Evolutionary conservation across 2,797 vertebrate genomes (phyloP).

Genomic region (Enteromius radiatus): DNA sequence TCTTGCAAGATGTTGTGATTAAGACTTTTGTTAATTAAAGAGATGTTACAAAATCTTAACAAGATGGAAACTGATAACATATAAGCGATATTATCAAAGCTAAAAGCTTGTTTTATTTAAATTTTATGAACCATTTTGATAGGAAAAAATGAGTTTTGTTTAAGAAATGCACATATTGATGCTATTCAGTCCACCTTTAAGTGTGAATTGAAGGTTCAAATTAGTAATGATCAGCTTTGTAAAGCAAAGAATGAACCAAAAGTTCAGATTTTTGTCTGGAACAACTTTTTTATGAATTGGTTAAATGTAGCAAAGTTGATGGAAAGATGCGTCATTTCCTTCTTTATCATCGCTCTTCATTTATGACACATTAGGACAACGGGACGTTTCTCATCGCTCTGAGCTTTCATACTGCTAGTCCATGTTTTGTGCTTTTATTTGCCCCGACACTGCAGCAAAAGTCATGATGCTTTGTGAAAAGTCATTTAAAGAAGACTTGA

Average conservation of each 20-base stretch:
- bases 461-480: background rate
- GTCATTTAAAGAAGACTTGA: slow-evolving; percentile 4
- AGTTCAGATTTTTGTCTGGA: background rate
- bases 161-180: background rate
- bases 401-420: slow-evolving; percentile 53
- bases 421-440: slow-evolving; percentile 43
- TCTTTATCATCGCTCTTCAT: slow-evolving; percentile 80
- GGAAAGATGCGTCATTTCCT: slow-evolving; percentile 71
- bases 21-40: slow-evolving; percentile 10
- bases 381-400: slow-evolving; percentile 54
- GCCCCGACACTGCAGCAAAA: slow-evolving; percentile 11
- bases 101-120: background rate
- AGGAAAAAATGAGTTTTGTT: background rate
- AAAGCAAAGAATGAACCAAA: background rate
- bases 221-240: background rate
- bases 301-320: background rate
- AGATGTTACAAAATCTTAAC: background rate
- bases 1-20: background rate
- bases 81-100: background rate
- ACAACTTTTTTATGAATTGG: background rate
- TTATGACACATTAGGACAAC: slow-evolving; percentile 74
- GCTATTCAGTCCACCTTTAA: background rate
- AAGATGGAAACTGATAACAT: background rate
- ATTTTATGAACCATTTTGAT: background rate
- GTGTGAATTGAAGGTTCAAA: background rate